Conservation (phyloP, 2,113 vertebrate genomes). For the Corythornis vintsioides region DNA sequence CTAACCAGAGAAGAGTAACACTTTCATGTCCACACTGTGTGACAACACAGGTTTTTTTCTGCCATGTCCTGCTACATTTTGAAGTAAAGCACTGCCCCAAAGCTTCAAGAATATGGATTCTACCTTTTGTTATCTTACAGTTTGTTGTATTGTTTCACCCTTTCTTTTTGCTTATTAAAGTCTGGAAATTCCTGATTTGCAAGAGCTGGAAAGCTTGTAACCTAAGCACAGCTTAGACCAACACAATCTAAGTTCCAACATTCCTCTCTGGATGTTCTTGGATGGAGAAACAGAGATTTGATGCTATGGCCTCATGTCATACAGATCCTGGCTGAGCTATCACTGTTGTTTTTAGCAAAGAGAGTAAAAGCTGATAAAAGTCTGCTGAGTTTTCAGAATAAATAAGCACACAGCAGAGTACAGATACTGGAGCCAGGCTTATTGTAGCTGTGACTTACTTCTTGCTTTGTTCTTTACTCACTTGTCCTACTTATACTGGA, state of each 20-base stretch:
- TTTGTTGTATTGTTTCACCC: not conserved
- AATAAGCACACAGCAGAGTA: not conserved
- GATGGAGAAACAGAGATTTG: not conserved
- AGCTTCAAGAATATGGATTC: not conserved
- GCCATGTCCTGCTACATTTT: not conserved
- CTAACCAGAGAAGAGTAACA: not conserved
- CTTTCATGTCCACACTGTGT: not conserved
- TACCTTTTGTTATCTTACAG: not conserved
- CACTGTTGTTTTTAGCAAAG: not conserved
- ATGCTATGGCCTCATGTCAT: not conserved
- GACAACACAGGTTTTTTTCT: not conserved
- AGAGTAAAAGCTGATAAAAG: not conserved
- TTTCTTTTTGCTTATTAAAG: not conserved
- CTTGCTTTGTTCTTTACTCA: not conserved
- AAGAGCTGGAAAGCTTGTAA: not conserved
- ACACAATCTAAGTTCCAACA: not conserved
- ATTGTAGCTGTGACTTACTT: not conserved
- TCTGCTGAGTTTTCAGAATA: not conserved
- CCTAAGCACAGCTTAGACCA: not conserved
- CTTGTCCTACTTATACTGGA: not conserved
- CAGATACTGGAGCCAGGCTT: accelerated
- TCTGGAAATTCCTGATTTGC: not conserved
- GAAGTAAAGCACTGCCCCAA: not conserved
- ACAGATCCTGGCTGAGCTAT: not conserved
- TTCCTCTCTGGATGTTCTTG: not conserved